Evolutionary conservation across 2,888 invertebrate species (phyloP).

Genomic region (Oscheius sp.): DNA sequence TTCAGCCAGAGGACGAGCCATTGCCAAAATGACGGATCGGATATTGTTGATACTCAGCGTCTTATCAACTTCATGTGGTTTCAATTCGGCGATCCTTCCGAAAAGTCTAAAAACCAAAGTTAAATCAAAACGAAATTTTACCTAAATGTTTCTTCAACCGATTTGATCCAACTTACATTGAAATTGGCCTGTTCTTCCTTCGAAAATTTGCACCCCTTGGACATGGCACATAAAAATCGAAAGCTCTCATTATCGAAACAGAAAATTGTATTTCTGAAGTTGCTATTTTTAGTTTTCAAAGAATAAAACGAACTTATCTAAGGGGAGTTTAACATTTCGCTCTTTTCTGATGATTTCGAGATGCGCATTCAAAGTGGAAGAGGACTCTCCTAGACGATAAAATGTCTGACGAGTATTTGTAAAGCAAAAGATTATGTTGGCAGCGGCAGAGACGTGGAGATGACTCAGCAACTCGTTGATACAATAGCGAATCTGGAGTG

Average conservation of each 20-base stretch:
- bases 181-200: slow-evolving; percentile 10
- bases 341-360: background rate
- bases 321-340: background rate
- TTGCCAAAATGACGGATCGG: slow-evolving; percentile 3
- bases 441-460: slow-evolving; percentile 47
- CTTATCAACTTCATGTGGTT: slow-evolving; percentile 6
- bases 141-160: slow-evolving; percentile 32
- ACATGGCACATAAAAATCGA: slow-evolving; percentile 37
- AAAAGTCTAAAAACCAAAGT: slow-evolving; percentile 16
- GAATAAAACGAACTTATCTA: background rate
- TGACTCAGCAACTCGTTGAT: slow-evolving; percentile 52
- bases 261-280: slow-evolving; percentile 31
- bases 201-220: slow-evolving; percentile 5
- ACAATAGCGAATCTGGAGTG: slow-evolving; percentile 48
- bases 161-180: slow-evolving; percentile 33
- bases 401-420: slow-evolving; percentile 42
- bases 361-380: background rate
- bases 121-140: too few relatives aligned
- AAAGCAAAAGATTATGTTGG: slow-evolving; percentile 59
- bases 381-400: slow-evolving; percentile 32
- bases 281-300: background rate
- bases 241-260: slow-evolving; percentile 52
- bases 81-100: background rate
- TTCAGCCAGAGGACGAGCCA: slow-evolving; percentile 20
- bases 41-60: slow-evolving; percentile 18